Evolutionary conservation across 2,797 vertebrate species (phyloP).

Genomic region (Bradypus variegatus): DNA sequence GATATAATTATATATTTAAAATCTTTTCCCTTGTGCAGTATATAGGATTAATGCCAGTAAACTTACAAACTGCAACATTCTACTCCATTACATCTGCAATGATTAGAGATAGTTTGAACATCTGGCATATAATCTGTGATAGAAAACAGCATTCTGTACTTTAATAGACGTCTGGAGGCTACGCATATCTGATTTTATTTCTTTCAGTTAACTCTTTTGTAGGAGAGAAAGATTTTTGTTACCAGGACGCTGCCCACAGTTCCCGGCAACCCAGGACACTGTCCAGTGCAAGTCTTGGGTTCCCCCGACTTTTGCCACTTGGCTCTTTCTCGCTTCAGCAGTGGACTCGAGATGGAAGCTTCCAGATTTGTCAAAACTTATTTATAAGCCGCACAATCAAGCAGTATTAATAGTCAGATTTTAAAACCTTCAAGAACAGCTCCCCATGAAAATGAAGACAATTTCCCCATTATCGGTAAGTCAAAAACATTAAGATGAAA

Average conservation of each 20-base stretch:
- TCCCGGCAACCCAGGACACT: conserved; percentile 39
- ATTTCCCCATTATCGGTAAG: conserved; percentile 50
- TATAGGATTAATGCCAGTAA: conserved; percentile 94
- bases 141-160: conserved; percentile 90
- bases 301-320: background rate
- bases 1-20: conserved; percentile 98
- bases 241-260: conserved; percentile 61
- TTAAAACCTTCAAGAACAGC: conserved; percentile 46
- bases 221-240: conserved; percentile 66
- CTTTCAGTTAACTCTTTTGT: conserved; percentile 87
- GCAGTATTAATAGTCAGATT: conserved; percentile 50
- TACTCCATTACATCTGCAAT: conserved; percentile 99
- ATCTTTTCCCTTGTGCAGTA: conserved; percentile 93
- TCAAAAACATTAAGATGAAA: conserved; percentile 54
- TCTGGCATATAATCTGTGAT: conserved; percentile 96
- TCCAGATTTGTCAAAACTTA: conserved; percentile 32
- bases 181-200: conserved; percentile 87
- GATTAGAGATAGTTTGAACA: conserved; percentile 97
- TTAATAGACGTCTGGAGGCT: conserved; percentile 98
- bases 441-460: conserved; percentile 14
- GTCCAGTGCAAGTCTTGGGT: background rate
- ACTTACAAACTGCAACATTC: conserved; percentile 98
- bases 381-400: conserved; percentile 39
- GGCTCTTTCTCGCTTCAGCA: conserved; percentile 34
- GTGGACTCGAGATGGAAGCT: conserved; percentile 31